Conservation (phyloP, 1,140 invertebrate genomes). For the Frieseomelitta varia region DNA sequence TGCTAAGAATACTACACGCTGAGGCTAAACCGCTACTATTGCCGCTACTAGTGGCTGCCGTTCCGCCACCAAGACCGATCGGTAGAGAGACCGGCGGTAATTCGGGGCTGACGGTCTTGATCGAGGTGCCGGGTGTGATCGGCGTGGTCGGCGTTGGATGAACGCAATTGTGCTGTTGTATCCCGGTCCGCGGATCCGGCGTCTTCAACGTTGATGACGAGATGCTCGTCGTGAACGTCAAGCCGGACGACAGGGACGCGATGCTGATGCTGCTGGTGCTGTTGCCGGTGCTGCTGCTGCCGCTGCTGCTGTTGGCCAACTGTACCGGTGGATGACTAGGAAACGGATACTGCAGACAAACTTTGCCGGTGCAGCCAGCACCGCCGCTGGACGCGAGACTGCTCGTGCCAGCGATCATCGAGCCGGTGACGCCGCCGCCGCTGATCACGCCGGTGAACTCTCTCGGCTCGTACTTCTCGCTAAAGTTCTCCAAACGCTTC, state of each 20-base stretch:
- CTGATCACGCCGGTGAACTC: constrained; percentile 82
- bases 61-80: constrained; percentile 61
- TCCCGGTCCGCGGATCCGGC: constrained; percentile 69
- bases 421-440: constrained; percentile 54
- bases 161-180: constrained; percentile 73
- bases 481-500: constrained; percentile 94
- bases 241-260: constrained; percentile 50
- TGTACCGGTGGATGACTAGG: constrained; percentile 88
- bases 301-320: constrained; percentile 68
- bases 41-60: constrained; percentile 62
- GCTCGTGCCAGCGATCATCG: constrained; percentile 68
- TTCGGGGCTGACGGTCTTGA: constrained; percentile 80
- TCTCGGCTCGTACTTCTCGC: constrained; percentile 92
- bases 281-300: constrained; percentile 40
- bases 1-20: constrained; percentile 64
- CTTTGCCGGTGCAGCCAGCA: constrained; percentile 80
- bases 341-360: constrained; percentile 90
- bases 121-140: constrained; percentile 78
- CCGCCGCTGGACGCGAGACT: constrained; percentile 58
- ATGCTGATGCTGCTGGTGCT: constrained; percentile 45
- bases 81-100: constrained; percentile 78
- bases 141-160: constrained; percentile 77
- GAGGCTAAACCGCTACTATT: constrained; percentile 63
- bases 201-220: constrained; percentile 45
- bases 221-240: constrained; percentile 48